These are phyloP conservation scores for Danio choprae DNA, from an alignment of 2,797 vertebrate genomes.

Conservation along the genomic window DNA sequence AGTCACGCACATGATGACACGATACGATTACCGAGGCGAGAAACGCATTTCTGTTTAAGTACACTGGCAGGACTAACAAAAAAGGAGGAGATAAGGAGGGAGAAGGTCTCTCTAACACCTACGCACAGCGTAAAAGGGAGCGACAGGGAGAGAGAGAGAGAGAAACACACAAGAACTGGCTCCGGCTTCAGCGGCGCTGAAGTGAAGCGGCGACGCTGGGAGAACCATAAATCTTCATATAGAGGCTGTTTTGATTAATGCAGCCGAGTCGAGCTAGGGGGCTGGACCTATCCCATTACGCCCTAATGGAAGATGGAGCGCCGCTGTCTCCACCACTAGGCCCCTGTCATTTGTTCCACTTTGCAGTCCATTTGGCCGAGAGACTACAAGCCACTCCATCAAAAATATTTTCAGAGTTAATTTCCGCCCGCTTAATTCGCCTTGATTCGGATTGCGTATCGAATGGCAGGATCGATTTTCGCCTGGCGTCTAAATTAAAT, in stretches of 20 bases:
- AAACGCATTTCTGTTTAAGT: slow-evolving; percentile 61
- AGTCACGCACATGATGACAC: slow-evolving; percentile 71
- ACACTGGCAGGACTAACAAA: slow-evolving; percentile 55
- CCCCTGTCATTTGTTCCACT: slow-evolving; percentile 99
- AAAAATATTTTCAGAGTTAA: slow-evolving; percentile 98
- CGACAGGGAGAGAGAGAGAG: slow-evolving; percentile 69
- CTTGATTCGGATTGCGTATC: slow-evolving; percentile 95
- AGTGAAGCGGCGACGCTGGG: slow-evolving; percentile 78
- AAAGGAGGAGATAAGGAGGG: slow-evolving; percentile 50
- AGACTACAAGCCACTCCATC: slow-evolving; percentile 95
- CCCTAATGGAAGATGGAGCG: slow-evolving; percentile 99
- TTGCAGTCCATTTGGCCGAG: slow-evolving; percentile 97
- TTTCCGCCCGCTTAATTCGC: slow-evolving; percentile 95
- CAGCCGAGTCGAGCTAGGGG: slow-evolving; percentile 91
- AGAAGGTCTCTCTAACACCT: slow-evolving; percentile 52
- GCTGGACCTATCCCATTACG: slow-evolving; percentile 96
- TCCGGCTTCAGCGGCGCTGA: slow-evolving; percentile 80
- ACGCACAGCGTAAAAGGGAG: slow-evolving; percentile 59
- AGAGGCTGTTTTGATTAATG: slow-evolving; percentile 94
- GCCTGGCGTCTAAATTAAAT: slow-evolving; percentile 95
- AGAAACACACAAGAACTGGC: slow-evolving; percentile 78
- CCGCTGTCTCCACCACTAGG: slow-evolving; percentile 95
- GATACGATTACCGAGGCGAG: slow-evolving; percentile 70
- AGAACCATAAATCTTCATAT: slow-evolving; percentile 99
- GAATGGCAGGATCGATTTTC: slow-evolving; percentile 96